A percentile compares a stretch with the other conserved stretches of the same genome.
Evolutionary conservation across 2,797 vertebrate species (phyloP).

Genomic region (Meda fulgida): DNA sequence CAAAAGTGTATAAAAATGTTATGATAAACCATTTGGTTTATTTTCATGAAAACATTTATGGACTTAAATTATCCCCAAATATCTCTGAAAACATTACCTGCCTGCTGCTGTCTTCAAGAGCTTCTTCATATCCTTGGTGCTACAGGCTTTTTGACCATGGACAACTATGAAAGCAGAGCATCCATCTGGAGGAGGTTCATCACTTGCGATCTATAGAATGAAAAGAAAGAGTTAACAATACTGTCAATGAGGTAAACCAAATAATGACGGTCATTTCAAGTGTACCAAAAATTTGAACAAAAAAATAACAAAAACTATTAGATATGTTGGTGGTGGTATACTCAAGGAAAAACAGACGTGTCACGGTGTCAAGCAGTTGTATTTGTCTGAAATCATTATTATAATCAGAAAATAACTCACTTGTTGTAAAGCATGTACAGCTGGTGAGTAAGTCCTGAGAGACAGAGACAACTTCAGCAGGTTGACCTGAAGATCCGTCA

Average conservation of each 20-base stretch:
- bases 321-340: neutral
- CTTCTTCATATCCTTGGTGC: slow-evolving; percentile 91
- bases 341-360: neutral
- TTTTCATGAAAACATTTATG: slow-evolving; percentile 1
- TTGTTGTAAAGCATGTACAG: slow-evolving; percentile 93
- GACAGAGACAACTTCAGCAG: slow-evolving; percentile 91
- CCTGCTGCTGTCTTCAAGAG: slow-evolving; percentile 89
- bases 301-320: neutral
- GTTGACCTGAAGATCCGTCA: slow-evolving; percentile 88
- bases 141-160: slow-evolving; percentile 89
- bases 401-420: slow-evolving; percentile 69
- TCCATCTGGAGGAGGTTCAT: slow-evolving; percentile 88
- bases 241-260: neutral
- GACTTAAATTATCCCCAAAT: slow-evolving; percentile 6
- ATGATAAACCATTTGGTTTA: neutral
- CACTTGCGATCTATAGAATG: slow-evolving; percentile 86
- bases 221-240: slow-evolving; percentile 3
- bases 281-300: neutral
- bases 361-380: neutral
- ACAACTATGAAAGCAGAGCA: slow-evolving; percentile 91
- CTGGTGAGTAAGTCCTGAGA: slow-evolving; percentile 88
- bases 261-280: neutral
- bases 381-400: neutral
- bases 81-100: slow-evolving; percentile 77
- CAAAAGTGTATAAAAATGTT: neutral